Percentiles rank a stretch among this genome's conserved stretches.
Conservation (phyloP, 2,888 invertebrate genomes). For the Capitulum mitella region DNA sequence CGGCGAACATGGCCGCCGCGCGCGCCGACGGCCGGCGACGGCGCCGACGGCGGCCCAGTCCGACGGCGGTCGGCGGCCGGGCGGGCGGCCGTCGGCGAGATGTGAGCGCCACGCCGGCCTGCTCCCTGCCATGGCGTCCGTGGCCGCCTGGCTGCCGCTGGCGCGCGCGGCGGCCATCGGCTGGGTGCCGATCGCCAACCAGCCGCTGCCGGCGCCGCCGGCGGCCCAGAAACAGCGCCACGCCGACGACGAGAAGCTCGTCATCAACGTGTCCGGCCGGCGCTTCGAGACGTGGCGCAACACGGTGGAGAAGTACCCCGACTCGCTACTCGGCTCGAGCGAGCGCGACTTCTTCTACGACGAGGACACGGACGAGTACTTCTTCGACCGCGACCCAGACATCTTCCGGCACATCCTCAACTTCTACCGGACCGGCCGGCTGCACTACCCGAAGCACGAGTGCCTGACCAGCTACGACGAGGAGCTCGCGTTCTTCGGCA, state of each 20-base stretch:
- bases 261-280: conserved; percentile 89
- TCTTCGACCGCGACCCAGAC: conserved; percentile 99
- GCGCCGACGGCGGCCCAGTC: neutral
- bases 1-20: no score
- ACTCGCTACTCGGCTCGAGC: conserved; percentile 91
- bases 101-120: neutral
- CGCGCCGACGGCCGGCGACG: neutral
- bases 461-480: conserved; percentile 98
- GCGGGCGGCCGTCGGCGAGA: neutral
- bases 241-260: conserved; percentile 91
- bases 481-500: conserved; percentile 98
- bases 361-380: conserved; percentile 95
- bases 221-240: conserved; percentile 82
- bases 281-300: conserved; percentile 89
- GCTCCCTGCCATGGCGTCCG: conserved; percentile 78
- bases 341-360: conserved; percentile 99
- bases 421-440: conserved; percentile 97
- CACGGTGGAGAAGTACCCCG: conserved; percentile 98
- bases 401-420: conserved; percentile 97
- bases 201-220: conserved; percentile 94
- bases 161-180: conserved; percentile 99
- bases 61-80: no score
- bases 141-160: conserved; percentile 99
- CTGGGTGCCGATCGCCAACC: conserved; percentile 98
- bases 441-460: conserved; percentile 98